phyloP scores from a whole-genome alignment of 1,140 invertebrate species.

The Drosophila ambigua region DNA sequence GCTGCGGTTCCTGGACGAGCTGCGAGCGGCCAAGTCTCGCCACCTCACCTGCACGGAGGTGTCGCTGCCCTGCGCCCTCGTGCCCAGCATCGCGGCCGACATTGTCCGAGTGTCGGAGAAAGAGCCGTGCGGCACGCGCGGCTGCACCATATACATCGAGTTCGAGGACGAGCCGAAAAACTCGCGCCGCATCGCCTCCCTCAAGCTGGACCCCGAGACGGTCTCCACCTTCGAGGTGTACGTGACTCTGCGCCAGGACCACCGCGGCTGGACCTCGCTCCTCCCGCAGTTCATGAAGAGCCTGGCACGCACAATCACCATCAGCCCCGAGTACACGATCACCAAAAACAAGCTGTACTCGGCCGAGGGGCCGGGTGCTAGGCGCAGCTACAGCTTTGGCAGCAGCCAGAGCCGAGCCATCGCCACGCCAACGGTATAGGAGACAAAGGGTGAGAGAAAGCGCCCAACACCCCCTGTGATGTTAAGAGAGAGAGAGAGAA shows the following conservation, averaged over 20 bases:
- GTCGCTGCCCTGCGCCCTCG: slow-evolving; percentile 90
- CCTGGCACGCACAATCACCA: slow-evolving; percentile 90
- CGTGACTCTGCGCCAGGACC: slow-evolving; percentile 92
- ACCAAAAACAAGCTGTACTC: slow-evolving; percentile 93
- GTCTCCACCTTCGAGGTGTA: slow-evolving; percentile 94
- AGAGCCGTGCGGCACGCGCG: slow-evolving; percentile 92
- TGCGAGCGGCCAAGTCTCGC: slow-evolving; percentile 90
- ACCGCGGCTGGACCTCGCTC: slow-evolving; percentile 91
- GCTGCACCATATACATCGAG: slow-evolving; percentile 90
- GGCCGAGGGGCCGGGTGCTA: slow-evolving; percentile 62
- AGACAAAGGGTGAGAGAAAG: slow-evolving; percentile 15
- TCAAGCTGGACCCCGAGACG: slow-evolving; percentile 92
- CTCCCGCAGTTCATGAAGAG: slow-evolving; percentile 94
- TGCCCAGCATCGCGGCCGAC: slow-evolving; percentile 89
- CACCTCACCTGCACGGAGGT: slow-evolving; percentile 92
- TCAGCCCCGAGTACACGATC: slow-evolving; percentile 92
- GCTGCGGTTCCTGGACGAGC: slow-evolving; percentile 89
- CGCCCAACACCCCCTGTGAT: slow-evolving; percentile 55
- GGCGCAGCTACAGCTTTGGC: slow-evolving; percentile 70
- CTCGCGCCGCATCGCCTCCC: slow-evolving; percentile 85
- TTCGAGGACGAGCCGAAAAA: slow-evolving; percentile 88
- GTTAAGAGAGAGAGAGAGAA: slow-evolving; percentile 22
- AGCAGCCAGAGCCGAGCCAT: slow-evolving; percentile 60
- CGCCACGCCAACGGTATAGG: slow-evolving; percentile 73
- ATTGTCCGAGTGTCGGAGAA: slow-evolving; percentile 91